A percentile compares a stretch with the other conserved stretches of the same genome.
Conservation (phyloP, 2,797 vertebrate genomes). For the Pipistrellus nathusii region DNA sequence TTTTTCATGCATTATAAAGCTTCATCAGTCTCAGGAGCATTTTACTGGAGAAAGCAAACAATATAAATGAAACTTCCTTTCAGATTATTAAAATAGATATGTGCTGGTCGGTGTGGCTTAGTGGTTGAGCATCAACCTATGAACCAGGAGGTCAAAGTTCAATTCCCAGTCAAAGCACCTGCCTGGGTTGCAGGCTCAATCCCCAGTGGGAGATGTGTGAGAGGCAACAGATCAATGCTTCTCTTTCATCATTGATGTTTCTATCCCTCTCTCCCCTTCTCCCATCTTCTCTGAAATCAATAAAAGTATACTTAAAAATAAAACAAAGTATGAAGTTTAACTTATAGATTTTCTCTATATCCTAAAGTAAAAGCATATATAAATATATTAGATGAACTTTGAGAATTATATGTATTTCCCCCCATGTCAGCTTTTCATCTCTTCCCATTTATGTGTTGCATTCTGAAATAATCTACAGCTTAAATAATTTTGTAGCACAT, state of each 20-base stretch:
- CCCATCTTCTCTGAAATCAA: too few species aligned
- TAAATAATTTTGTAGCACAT: background rate
- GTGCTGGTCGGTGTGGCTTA: too few species aligned
- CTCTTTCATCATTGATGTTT: too few species aligned
- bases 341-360: slow-evolving; percentile 22
- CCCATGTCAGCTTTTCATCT: background rate
- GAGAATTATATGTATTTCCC: background rate
- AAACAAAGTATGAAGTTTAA: background rate
- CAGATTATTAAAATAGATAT: slow-evolving; percentile 30
- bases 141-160: too few species aligned
- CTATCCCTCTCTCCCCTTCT: too few species aligned
- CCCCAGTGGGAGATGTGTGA: too few species aligned
- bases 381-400: background rate
- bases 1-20: slow-evolving; percentile 28
- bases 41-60: slow-evolving; percentile 43
- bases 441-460: background rate
- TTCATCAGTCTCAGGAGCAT: slow-evolving; percentile 18
- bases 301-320: too few species aligned
- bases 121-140: too few species aligned
- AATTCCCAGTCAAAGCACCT: too few species aligned
- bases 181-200: too few species aligned
- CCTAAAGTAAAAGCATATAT: slow-evolving; percentile 19
- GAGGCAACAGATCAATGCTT: too few species aligned
- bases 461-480: background rate
- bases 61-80: slow-evolving; percentile 9